Evolutionary conservation across 2,113 vertebrate species (phyloP).

Genomic region (Mastomys natalensis): DNA sequence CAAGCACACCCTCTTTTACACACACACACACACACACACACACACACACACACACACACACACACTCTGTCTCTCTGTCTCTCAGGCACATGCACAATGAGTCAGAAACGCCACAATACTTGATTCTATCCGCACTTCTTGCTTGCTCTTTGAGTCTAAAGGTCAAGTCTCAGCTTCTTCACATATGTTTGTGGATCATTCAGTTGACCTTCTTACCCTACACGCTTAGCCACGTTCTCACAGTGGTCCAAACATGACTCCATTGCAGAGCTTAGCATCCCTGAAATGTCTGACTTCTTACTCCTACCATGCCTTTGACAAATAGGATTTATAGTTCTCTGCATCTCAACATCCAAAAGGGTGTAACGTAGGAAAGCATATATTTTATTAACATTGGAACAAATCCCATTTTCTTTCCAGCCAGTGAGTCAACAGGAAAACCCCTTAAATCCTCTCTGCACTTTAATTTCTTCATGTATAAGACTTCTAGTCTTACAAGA

Average conservation of each 20-base stretch:
- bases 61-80: too few species aligned
- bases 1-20: background rate
- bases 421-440: background rate
- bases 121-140: background rate
- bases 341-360: background rate
- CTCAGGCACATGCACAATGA: background rate
- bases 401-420: background rate
- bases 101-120: background rate
- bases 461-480: background rate
- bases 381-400: background rate
- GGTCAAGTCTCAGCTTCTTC: background rate
- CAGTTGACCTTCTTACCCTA: background rate
- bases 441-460: background rate
- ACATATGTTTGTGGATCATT: background rate
- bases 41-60: background rate
- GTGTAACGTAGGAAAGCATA: background rate
- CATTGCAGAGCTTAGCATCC: accelerated
- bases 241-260: background rate
- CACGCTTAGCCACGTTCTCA: background rate
- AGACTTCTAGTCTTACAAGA: background rate
- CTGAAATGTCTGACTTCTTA: background rate
- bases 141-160: background rate
- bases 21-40: background rate
- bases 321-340: background rate
- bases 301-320: background rate